A percentile compares a stretch with the other conserved stretches of the same genome.
These are phyloP conservation scores for Nyctereutes procyonoides DNA, from an alignment of 2,113 vertebrate genomes.

Conservation along the genomic window DNA sequence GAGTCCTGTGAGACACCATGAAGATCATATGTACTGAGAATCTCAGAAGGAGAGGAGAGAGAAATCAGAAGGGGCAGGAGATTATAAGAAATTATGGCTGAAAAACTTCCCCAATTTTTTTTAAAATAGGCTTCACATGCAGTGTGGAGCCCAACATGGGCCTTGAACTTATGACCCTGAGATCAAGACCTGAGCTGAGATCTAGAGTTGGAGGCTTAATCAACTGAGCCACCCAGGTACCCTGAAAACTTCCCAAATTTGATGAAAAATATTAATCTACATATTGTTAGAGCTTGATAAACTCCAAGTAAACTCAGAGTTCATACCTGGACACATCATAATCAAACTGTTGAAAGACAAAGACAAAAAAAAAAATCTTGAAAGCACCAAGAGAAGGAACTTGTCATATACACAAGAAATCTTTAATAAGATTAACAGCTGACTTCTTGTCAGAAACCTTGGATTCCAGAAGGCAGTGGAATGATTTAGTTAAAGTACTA, in stretches of 20 bases:
- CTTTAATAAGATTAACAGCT: neutral
- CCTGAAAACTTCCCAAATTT: neutral
- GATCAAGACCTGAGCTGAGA: neutral
- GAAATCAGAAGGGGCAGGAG: neutral
- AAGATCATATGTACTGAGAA: neutral
- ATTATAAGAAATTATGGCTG: neutral
- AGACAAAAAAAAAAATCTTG: neutral
- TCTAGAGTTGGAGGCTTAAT: neutral
- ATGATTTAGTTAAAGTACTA: neutral
- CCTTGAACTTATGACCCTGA: neutral
- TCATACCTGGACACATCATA: neutral
- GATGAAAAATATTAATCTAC: neutral
- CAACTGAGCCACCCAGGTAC: neutral
- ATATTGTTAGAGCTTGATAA: neutral
- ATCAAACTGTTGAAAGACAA: neutral
- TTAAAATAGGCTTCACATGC: neutral
- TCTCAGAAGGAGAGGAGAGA: neutral
- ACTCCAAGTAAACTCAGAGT: neutral
- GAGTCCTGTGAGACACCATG: neutral
- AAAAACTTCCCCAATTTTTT: neutral
- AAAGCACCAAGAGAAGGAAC: neutral
- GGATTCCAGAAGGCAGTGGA: neutral
- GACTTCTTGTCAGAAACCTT: neutral
- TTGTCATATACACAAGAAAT: neutral
- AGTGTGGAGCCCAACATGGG: neutral